Percentiles rank a stretch among this genome's conserved stretches.
These are phyloP conservation scores for Channa maculata DNA, from an alignment of 2,113 vertebrate genomes.

Conservation along the genomic window DNA sequence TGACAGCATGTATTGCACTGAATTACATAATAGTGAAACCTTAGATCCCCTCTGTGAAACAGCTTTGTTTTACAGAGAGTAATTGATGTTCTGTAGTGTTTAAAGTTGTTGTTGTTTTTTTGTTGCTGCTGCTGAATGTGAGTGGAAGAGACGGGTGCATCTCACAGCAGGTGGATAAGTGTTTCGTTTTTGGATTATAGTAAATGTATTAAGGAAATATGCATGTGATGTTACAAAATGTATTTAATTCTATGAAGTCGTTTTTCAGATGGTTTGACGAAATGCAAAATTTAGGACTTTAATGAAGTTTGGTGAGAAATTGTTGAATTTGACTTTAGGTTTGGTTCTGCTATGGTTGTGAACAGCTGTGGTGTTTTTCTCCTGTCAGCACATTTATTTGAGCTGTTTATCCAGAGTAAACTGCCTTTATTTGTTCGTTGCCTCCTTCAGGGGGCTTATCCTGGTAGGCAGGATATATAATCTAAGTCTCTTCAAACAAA, in stretches of 20 bases:
- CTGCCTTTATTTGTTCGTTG: constrained; percentile 66
- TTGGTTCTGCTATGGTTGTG: constrained; percentile 2
- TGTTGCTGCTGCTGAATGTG: not conserved
- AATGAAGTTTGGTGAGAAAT: too few relatives aligned
- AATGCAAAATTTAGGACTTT: too few relatives aligned
- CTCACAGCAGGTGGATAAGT: constrained; percentile 46
- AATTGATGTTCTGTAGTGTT: too few relatives aligned
- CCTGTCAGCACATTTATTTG: constrained; percentile 70
- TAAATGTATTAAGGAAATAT: not conserved
- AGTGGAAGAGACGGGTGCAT: constrained; percentile 59
- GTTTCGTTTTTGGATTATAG: not conserved
- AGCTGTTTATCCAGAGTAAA: constrained; percentile 61
- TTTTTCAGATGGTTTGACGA: too few relatives aligned
- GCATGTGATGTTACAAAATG: too few relatives aligned
- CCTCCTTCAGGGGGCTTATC: constrained; percentile 53
- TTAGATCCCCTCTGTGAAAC: constrained; percentile 31
- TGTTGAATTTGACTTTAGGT: too few relatives aligned
- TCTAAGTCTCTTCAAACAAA: constrained; percentile 55
- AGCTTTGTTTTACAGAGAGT: too few relatives aligned
- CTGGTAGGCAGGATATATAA: constrained; percentile 41
- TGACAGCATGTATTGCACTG: constrained; percentile 72
- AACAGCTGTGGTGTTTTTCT: constrained; percentile 33
- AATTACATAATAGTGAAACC: constrained; percentile 77
- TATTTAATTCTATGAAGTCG: too few relatives aligned
- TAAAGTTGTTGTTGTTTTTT: too few relatives aligned